Evolutionary conservation across 1,140 invertebrate genomes (phyloP).

Genomic region (Nasonia vitripennis): DNA sequence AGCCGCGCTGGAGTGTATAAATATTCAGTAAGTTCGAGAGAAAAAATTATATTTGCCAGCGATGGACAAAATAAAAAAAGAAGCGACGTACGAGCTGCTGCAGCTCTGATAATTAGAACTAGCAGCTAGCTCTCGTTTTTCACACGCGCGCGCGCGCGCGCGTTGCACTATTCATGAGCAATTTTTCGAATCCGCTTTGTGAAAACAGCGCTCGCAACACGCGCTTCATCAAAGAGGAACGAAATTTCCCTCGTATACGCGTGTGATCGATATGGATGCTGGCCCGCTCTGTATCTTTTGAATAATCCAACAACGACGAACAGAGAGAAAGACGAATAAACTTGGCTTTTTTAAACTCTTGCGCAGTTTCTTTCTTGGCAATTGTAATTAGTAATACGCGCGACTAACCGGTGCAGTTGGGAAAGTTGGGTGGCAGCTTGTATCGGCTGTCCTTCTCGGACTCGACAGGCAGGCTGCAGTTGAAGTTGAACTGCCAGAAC

Average conservation of each 20-base stretch:
- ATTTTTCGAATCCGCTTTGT: slow-evolving; percentile 1
- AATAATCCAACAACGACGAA: slow-evolving; percentile 19
- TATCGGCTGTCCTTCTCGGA: slow-evolving; percentile 55
- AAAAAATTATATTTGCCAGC: no score
- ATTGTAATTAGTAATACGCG: neutral
- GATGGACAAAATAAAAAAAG: no score
- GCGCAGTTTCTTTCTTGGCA: no score
- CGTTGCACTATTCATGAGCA: slow-evolving; percentile 20
- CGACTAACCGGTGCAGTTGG: slow-evolving; percentile 64
- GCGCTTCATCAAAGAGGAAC: neutral
- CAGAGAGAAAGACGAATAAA: neutral
- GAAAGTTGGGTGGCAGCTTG: slow-evolving; percentile 53
- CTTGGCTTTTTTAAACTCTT: slow-evolving; percentile 12
- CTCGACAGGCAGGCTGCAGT: slow-evolving; percentile 76
- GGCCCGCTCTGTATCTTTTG: slow-evolving; percentile 4
- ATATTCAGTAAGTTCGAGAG: no score
- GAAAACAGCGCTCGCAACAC: neutral
- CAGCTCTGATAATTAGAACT: no score
- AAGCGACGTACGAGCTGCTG: no score
- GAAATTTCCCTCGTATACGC: neutral
- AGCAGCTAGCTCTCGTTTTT: no score
- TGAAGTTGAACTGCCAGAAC: slow-evolving; percentile 85
- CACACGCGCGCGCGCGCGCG: neutral
- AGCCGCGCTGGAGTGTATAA: no score
- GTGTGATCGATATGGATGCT: neutral